These are phyloP conservation scores for Megaceryle alcyon DNA, from an alignment of 2,797 vertebrate species.

Conservation along the genomic window DNA sequence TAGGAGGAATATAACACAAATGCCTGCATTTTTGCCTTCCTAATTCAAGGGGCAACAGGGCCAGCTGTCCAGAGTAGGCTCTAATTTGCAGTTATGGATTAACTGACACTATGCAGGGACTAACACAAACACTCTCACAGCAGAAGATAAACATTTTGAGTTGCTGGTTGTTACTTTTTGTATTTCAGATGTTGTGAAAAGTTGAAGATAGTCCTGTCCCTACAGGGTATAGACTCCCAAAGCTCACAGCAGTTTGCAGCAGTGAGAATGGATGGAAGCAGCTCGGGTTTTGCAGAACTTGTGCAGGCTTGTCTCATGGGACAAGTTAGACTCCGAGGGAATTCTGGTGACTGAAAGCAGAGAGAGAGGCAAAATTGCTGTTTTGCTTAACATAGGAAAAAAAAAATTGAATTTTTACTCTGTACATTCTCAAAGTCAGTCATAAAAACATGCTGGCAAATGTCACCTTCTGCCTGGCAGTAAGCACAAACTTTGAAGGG, in stretches of 20 bases:
- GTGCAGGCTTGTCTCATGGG: not conserved
- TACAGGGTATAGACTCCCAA: not conserved
- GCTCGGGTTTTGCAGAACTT: not conserved
- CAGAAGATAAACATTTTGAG: not conserved
- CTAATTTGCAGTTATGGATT: not conserved
- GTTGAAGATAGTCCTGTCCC: not conserved
- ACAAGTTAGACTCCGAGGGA: not conserved
- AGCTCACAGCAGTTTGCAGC: not conserved
- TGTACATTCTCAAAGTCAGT: constrained; percentile 7
- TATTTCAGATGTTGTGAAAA: not conserved
- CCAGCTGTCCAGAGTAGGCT: not conserved
- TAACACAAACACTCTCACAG: not conserved
- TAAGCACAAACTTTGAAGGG: constrained; percentile 42
- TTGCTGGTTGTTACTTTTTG: not conserved
- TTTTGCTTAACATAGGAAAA: constrained; percentile 34
- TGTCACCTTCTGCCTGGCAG: constrained; percentile 56
- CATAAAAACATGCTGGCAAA: constrained; percentile 49
- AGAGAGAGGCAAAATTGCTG: not conserved
- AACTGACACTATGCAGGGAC: not conserved
- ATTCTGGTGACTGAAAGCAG: not conserved
- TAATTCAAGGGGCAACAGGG: not conserved
- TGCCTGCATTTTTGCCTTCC: not conserved
- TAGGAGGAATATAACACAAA: not conserved
- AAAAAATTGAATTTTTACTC: not conserved
- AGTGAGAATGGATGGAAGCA: not conserved